Evolutionary conservation across 2,888 invertebrate genomes (phyloP).

Genomic region (Drosophila cognata): DNA sequence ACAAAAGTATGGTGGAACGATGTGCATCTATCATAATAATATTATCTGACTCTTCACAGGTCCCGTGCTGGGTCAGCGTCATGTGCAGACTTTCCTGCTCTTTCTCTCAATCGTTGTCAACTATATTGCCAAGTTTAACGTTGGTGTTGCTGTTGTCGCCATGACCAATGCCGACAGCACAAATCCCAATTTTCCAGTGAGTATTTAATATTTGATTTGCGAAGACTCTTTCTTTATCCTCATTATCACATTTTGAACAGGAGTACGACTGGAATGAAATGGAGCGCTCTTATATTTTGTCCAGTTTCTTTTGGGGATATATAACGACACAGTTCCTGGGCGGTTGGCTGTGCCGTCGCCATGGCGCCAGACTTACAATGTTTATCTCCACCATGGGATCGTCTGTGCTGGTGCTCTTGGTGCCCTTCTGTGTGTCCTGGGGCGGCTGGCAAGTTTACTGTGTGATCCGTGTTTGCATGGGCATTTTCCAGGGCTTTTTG

Average conservation of each 20-base stretch:
- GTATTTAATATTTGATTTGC: conserved; percentile 32
- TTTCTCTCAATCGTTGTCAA: conserved; percentile 87
- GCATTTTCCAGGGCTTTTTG: conserved; percentile 88
- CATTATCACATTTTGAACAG: conserved; percentile 44
- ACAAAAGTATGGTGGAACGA: not conserved
- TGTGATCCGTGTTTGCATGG: conserved; percentile 88
- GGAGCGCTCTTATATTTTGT: conserved; percentile 87
- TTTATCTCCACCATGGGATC: conserved; percentile 87
- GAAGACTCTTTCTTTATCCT: not conserved
- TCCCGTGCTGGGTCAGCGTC: conserved; percentile 87
- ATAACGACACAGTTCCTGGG: conserved; percentile 88
- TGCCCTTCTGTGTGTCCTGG: conserved; percentile 89
- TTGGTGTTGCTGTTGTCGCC: conserved; percentile 90
- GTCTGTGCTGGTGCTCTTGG: conserved; percentile 88
- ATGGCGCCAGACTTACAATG: conserved; percentile 89
- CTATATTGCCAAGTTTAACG: conserved; percentile 88
- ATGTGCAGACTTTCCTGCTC: conserved; percentile 87
- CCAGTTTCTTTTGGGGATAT: conserved; percentile 93
- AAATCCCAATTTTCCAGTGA: conserved; percentile 86
- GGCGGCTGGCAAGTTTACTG: conserved; percentile 88
- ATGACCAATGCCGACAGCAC: conserved; percentile 87
- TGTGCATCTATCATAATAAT: not conserved
- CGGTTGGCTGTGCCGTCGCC: conserved; percentile 89
- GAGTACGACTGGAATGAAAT: conserved; percentile 85
- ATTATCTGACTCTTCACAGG: conserved; percentile 72